Conservation (phyloP, 2,888 invertebrate genomes). For the Lobophora halterata region DNA sequence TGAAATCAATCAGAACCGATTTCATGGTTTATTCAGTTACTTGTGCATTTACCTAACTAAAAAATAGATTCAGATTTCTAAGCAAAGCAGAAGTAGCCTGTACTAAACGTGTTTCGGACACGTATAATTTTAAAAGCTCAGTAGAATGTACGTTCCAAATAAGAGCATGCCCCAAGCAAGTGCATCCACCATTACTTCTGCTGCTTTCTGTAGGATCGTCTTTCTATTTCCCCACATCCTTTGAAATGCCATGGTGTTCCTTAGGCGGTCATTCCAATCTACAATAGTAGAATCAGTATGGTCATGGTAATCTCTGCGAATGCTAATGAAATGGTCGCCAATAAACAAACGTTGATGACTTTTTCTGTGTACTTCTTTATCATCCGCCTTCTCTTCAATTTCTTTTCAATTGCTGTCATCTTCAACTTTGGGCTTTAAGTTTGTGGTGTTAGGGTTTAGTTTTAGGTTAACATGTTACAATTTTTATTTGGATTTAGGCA, state of each 20-base stretch:
- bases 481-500: constrained; percentile 13
- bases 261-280: neutral
- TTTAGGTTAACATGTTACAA: constrained; percentile 8
- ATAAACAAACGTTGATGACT: constrained; percentile 48
- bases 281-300: constrained; percentile 48
- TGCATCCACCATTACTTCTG: constrained; percentile 37
- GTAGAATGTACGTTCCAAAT: constrained; percentile 48
- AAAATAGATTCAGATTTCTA: neutral
- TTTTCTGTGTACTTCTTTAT: constrained; percentile 49
- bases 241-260: constrained; percentile 40
- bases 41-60: neutral
- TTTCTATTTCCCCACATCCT: constrained; percentile 46
- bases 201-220: constrained; percentile 36
- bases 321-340: constrained; percentile 55
- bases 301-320: constrained; percentile 58
- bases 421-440: too few relatives aligned
- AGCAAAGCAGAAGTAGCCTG: too few relatives aligned
- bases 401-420: constrained; percentile 51
- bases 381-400: constrained; percentile 39
- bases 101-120: neutral
- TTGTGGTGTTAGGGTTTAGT: constrained; percentile 7
- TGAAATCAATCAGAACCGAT: too few relatives aligned
- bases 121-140: constrained; percentile 30
- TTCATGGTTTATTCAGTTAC: constrained; percentile 8
- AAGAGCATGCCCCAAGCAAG: constrained; percentile 49